A percentile compares a stretch with the other conserved stretches of the same genome.
phyloP scores from a whole-genome alignment of 2,797 vertebrate species.

The Nasua narica region DNA sequence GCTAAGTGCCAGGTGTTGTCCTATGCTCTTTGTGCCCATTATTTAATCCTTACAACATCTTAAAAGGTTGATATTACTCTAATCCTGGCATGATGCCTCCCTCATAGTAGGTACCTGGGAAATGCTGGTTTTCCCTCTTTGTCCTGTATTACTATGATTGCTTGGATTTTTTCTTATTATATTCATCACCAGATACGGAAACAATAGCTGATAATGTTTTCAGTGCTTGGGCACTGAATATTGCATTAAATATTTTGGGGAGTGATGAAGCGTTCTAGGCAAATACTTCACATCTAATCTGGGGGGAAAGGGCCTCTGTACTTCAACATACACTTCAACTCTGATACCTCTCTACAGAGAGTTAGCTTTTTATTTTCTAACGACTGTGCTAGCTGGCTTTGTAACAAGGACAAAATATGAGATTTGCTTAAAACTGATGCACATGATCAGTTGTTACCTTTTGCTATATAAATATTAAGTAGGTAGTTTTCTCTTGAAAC shows the following conservation, averaged over 20 bases:
- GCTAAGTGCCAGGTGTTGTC: not conserved
- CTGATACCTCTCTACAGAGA: conserved; percentile 40
- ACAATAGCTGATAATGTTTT: conserved; percentile 5
- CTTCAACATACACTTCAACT: conserved; percentile 37
- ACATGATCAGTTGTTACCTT: conserved; percentile 68
- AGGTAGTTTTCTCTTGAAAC: conserved; percentile 49
- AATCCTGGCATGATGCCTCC: not conserved
- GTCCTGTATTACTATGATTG: not conserved
- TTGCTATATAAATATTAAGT: conserved; percentile 76
- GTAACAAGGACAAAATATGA: conserved; percentile 26
- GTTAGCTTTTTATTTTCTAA: conserved; percentile 46
- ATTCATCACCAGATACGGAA: not conserved
- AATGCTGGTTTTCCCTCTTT: not conserved
- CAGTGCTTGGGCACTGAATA: not conserved
- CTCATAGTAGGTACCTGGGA: not conserved
- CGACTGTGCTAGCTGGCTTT: conserved; percentile 44
- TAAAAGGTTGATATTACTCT: not conserved
- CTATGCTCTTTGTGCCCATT: not conserved
- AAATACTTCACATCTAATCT: conserved; percentile 24
- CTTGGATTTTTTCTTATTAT: conserved; percentile 5
- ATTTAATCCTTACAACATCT: not conserved
- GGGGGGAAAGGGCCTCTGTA: not conserved
- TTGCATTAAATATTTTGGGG: not conserved
- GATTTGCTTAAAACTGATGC: conserved; percentile 71
- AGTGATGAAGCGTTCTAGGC: not conserved